These are phyloP conservation scores for Caenorhabditis sp. DNA, from an alignment of 2,888 invertebrate genomes.

Conservation along the genomic window DNA sequence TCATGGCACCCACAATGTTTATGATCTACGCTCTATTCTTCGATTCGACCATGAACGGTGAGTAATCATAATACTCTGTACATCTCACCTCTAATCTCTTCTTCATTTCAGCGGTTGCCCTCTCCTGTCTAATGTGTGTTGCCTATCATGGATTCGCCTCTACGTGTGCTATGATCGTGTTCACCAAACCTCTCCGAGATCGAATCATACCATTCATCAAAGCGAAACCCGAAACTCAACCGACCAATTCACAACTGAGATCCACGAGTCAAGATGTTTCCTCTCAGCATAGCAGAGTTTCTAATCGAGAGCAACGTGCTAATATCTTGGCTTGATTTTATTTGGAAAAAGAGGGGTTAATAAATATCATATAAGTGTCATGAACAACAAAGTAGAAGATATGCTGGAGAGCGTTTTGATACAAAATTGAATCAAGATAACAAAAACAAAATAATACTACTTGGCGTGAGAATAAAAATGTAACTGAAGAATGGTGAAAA, in stretches of 20 bases:
- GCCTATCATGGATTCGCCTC: constrained; percentile 34
- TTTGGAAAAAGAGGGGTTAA: no score
- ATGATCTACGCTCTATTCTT: constrained; percentile 10
- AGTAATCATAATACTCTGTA: neutral
- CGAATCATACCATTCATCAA: constrained; percentile 24
- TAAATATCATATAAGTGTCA: no score
- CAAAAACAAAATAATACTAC: no score
- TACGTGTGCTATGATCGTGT: constrained; percentile 28
- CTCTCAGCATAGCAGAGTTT: neutral
- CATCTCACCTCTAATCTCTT: no score
- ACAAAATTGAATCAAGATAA: no score
- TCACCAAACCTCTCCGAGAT: constrained; percentile 24
- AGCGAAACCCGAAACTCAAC: neutral
- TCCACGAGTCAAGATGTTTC: constrained; percentile 2
- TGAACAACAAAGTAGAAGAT: no score
- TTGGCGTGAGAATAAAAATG: no score
- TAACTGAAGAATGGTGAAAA: no score
- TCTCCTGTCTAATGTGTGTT: constrained; percentile 8
- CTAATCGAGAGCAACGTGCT: neutral
- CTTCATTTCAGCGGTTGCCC: constrained; percentile 12
- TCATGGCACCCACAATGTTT: neutral
- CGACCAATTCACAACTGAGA: neutral
- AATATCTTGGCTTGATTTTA: neutral
- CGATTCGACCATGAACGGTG: neutral
- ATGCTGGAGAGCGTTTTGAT: no score